phyloP scores from a whole-genome alignment of 1,140 invertebrate genomes.

The Caenorhabditis brenneri region DNA sequence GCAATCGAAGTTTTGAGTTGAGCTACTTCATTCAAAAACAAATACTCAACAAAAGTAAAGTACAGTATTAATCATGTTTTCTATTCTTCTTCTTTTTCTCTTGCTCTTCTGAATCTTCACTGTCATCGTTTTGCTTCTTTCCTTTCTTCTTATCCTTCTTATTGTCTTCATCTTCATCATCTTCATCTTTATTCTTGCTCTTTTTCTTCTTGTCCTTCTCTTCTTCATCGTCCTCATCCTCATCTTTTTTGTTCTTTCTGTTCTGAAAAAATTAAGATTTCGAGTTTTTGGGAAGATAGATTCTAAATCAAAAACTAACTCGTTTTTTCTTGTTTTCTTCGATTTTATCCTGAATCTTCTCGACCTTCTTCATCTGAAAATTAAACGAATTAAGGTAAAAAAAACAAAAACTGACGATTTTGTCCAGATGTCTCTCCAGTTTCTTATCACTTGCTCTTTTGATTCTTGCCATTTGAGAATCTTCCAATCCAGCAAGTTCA shows the following conservation, averaged over 20 bases:
- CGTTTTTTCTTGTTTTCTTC: constrained; percentile 1
- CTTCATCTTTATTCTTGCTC: not conserved
- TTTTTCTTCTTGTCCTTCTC: not conserved
- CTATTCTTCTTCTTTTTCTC: constrained; percentile 22
- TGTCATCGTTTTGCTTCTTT: not conserved
- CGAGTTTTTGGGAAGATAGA: not conserved
- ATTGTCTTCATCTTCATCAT: not conserved
- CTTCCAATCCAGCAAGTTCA: not conserved
- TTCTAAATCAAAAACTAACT: not conserved
- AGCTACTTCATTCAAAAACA: not conserved
- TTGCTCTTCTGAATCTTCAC: not conserved
- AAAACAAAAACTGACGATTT: not conserved
- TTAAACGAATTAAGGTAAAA: not conserved
- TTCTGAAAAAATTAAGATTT: not conserved
- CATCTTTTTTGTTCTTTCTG: not conserved
- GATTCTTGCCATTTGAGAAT: not conserved
- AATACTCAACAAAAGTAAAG: not conserved
- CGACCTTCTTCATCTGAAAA: constrained; percentile 16
- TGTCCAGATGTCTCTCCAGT: not conserved
- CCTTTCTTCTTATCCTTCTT: constrained; percentile 12
- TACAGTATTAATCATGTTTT: not conserved
- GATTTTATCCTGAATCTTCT: constrained; percentile 2
- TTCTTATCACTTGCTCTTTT: constrained; percentile 11
- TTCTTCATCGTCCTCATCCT: not conserved
- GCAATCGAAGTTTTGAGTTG: no score